A percentile compares a stretch with the other conserved stretches of the same genome.
Conservation (phyloP, 2,888 invertebrate genomes). For the Tinea semifulvella region DNA sequence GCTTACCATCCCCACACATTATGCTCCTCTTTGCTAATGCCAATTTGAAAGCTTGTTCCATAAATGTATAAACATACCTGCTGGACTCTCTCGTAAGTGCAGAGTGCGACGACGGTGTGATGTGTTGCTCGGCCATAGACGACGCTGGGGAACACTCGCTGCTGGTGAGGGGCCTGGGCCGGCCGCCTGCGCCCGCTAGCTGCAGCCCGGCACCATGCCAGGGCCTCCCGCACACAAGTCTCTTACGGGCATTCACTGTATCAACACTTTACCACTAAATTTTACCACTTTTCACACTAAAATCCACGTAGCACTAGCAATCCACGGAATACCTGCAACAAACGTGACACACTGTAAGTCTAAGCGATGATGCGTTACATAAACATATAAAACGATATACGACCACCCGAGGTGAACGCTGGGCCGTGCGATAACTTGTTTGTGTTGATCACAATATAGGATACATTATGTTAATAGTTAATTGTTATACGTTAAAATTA, state of each 20-base stretch:
- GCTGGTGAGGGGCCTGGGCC: constrained; percentile 65
- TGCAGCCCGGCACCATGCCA: constrained; percentile 63
- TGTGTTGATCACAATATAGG: not conserved
- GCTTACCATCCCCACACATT: too few species aligned
- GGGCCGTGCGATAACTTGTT: constrained; percentile 8
- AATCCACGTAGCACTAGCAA: constrained; percentile 1
- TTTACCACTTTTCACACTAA: constrained; percentile 7
- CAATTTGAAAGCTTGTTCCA: not conserved
- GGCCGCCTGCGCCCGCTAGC: constrained; percentile 67
- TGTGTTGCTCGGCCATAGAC: constrained; percentile 93
- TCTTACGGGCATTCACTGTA: constrained; percentile 46
- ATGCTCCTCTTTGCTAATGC: too few species aligned
- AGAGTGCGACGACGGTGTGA: constrained; percentile 75
- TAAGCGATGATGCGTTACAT: constrained; percentile 55
- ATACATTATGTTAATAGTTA: not conserved
- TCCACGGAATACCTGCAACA: constrained; percentile 14
- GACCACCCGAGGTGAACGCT: constrained; percentile 8
- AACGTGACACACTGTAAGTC: constrained; percentile 28
- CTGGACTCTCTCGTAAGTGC: constrained; percentile 75
- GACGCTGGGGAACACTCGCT: constrained; percentile 77
- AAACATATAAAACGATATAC: constrained; percentile 37
- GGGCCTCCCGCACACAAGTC: constrained; percentile 51
- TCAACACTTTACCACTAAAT: too few species aligned
- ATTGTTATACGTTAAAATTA: constrained; percentile 19
- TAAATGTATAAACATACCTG: constrained; percentile 32